Conservation (phyloP, 2,113 vertebrate genomes). For the Hemibagrus wyckioides region DNA sequence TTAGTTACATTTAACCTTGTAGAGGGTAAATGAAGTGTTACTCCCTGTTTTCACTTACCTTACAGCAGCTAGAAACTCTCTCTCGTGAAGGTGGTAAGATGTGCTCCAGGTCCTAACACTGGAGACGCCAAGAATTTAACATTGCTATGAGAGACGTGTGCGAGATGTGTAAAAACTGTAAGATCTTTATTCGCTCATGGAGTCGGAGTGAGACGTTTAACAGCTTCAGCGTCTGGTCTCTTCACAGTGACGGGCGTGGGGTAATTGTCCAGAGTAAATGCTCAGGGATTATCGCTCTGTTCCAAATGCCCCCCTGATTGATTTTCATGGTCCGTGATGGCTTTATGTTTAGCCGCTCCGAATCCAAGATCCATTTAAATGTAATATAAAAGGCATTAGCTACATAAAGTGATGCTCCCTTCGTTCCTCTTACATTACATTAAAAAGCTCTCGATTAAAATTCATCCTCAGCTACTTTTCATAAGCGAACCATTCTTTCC, state of each 20-base stretch:
- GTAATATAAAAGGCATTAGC: conserved; percentile 60
- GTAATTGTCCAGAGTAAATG: conserved; percentile 47
- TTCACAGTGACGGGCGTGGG: conserved; percentile 28
- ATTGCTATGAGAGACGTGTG: neutral
- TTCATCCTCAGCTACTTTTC: neutral
- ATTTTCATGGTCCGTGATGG: conserved; percentile 54
- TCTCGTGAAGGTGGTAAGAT: too few species aligned
- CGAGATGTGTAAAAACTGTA: neutral
- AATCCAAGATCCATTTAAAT: conserved; percentile 50
- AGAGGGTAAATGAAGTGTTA: too few species aligned
- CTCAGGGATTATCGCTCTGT: conserved; percentile 51
- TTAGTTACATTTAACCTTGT: neutral
- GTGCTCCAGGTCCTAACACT: neutral
- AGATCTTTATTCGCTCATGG: too few species aligned
- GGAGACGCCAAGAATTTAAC: neutral
- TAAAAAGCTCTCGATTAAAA: conserved; percentile 42
- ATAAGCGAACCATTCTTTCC: conserved; percentile 13
- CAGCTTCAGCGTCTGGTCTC: neutral
- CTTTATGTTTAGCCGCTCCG: conserved; percentile 60
- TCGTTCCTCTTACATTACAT: conserved; percentile 44
- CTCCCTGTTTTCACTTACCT: neutral
- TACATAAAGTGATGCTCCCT: conserved; percentile 32
- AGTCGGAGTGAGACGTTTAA: neutral
- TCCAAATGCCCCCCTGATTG: conserved; percentile 61
- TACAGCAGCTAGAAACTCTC: too few species aligned